A percentile compares a stretch with the other conserved stretches of the same genome.
These are phyloP conservation scores for Drosophila maculinotata DNA, from an alignment of 2,888 invertebrate genomes.

Conservation along the genomic window DNA sequence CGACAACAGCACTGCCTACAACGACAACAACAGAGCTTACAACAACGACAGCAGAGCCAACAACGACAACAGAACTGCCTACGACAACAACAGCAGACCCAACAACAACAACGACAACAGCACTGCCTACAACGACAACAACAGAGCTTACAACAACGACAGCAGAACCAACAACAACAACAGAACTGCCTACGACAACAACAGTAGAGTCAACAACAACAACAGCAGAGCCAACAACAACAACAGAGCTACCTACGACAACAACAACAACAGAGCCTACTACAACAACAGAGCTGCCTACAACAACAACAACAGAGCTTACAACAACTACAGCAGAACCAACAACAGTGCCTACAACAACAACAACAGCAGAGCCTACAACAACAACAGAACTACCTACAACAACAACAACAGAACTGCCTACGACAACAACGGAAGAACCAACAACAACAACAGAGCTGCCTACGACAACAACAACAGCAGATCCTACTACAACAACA, in stretches of 20 bases:
- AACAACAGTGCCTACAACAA: neutral
- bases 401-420: neutral
- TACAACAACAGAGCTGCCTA: neutral
- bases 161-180: too few relatives aligned
- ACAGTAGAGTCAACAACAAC: constrained; percentile 8
- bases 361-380: neutral
- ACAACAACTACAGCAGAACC: neutral
- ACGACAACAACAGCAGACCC: neutral
- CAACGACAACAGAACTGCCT: neutral
- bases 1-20: neutral
- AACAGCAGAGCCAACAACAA: neutral
- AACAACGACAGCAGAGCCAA: neutral
- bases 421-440: neutral
- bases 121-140: neutral
- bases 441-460: neutral
- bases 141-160: too few relatives aligned
- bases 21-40: neutral
- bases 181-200: neutral
- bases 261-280: neutral
- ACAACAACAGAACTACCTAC: neutral
- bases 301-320: neutral
- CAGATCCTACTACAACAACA: neutral
- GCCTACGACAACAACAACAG: neutral
- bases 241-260: neutral
- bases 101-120: neutral